These are phyloP conservation scores for Ganaspis sp. DNA, from an alignment of 1,140 invertebrate species.

Conservation along the genomic window DNA sequence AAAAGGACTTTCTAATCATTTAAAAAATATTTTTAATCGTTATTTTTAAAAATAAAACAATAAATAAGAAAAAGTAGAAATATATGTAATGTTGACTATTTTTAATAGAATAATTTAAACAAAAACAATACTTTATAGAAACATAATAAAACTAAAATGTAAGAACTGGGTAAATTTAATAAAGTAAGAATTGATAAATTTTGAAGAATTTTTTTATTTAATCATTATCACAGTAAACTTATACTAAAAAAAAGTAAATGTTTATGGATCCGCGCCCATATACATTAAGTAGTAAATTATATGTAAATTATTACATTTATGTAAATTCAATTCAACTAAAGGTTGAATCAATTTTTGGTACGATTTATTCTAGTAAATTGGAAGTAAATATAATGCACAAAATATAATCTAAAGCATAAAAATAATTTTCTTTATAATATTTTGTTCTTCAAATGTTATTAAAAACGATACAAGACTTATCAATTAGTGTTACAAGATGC, in stretches of 20 bases:
- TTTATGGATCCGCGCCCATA: background rate
- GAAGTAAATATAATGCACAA: background rate
- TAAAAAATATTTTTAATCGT: too few relatives aligned
- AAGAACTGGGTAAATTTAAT: background rate
- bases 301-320: background rate
- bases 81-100: too few relatives aligned
- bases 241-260: conserved; percentile 36
- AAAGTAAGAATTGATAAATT: background rate
- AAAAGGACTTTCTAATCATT: too few relatives aligned
- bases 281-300: background rate
- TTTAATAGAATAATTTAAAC: too few relatives aligned
- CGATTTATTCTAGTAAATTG: background rate
- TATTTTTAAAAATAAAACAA: too few relatives aligned
- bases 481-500: conserved; percentile 33
- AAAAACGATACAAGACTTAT: conserved; percentile 36
- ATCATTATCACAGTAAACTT: conserved; percentile 59
- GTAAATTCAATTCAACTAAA: background rate
- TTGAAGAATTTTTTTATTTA: background rate
- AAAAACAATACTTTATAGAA: too few relatives aligned
- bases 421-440: background rate
- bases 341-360: background rate
- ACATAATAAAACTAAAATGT: too few relatives aligned
- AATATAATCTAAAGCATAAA: background rate
- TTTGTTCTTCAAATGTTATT: conserved; percentile 37
- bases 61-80: too few relatives aligned